Evolutionary conservation across 2,113 vertebrate species (phyloP).

Genomic region (Gyps fulvus): DNA sequence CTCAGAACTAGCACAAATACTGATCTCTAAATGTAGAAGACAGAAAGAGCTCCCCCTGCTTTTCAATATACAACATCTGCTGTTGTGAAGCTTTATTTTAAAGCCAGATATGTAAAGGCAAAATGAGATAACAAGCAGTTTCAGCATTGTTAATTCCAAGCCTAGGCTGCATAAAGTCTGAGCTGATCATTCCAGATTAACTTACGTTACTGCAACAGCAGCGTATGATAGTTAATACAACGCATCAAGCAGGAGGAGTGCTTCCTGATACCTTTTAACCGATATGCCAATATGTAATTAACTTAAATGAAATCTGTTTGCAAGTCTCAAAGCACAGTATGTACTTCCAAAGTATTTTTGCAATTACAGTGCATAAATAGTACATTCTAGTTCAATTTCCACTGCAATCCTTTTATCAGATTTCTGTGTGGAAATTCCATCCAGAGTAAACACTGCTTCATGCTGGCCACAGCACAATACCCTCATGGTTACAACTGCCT

Average conservation of each 20-base stretch:
- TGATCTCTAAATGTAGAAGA: not conserved
- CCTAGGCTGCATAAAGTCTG: not conserved
- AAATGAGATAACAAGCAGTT: not conserved
- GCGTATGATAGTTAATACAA: not conserved
- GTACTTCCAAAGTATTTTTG: not conserved
- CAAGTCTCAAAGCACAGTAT: not conserved
- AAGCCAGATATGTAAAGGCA: not conserved
- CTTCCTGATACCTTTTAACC: not conserved
- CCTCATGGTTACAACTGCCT: not conserved
- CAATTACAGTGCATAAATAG: not conserved
- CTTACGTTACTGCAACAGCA: not conserved
- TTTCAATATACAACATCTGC: not conserved
- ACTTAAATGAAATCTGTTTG: not conserved
- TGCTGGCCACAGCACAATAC: not conserved
- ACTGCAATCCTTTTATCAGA: not conserved
- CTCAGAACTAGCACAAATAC: not conserved
- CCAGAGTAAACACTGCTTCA: not conserved
- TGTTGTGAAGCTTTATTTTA: not conserved
- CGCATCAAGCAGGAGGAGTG: not conserved
- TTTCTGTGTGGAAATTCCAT: not conserved
- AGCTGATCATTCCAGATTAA: not conserved
- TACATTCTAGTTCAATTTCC: not conserved
- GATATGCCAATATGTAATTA: not conserved
- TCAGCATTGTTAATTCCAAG: not conserved
- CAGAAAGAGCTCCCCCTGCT: not conserved